Evolutionary conservation across 2,888 invertebrate genomes (phyloP).

Genomic region (Drosophila emarginata): DNA sequence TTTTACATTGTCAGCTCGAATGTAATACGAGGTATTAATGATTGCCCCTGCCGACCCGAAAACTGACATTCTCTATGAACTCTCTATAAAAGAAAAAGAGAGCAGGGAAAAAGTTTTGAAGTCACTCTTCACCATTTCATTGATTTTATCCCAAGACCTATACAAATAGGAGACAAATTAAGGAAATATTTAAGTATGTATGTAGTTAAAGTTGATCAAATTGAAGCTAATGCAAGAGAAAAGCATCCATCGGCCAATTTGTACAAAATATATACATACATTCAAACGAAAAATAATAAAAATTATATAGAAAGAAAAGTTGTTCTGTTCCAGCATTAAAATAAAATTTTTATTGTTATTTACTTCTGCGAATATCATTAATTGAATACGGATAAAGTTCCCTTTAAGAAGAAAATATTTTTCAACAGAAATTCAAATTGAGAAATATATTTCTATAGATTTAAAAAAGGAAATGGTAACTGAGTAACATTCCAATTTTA

Average conservation of each 20-base stretch:
- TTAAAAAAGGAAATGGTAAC: neutral
- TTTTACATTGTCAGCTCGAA: slow-evolving; percentile 63
- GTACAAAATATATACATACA: too few relatives aligned
- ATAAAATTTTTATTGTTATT: too few relatives aligned
- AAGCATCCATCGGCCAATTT: too few relatives aligned
- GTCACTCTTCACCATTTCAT: neutral
- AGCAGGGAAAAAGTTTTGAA: neutral
- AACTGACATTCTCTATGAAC: slow-evolving; percentile 9
- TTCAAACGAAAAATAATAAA: too few relatives aligned
- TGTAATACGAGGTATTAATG: slow-evolving; percentile 65
- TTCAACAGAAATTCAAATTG: too few relatives aligned
- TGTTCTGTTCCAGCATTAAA: too few relatives aligned
- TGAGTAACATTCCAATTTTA: neutral
- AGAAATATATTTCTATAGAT: too few relatives aligned
- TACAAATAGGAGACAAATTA: neutral
- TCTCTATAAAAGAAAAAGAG: neutral
- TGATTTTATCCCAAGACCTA: too few relatives aligned
- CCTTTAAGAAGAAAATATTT: too few relatives aligned
- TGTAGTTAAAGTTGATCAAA: neutral
- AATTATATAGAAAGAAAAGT: too few relatives aligned
- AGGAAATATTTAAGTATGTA: slow-evolving; percentile 1
- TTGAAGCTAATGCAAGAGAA: neutral
- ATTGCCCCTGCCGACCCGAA: slow-evolving; percentile 24
- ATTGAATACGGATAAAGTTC: too few relatives aligned
- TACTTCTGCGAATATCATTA: too few relatives aligned